These are phyloP conservation scores for Litocranius walleri DNA, from an alignment of 2,113 vertebrate genomes.

Conservation along the genomic window DNA sequence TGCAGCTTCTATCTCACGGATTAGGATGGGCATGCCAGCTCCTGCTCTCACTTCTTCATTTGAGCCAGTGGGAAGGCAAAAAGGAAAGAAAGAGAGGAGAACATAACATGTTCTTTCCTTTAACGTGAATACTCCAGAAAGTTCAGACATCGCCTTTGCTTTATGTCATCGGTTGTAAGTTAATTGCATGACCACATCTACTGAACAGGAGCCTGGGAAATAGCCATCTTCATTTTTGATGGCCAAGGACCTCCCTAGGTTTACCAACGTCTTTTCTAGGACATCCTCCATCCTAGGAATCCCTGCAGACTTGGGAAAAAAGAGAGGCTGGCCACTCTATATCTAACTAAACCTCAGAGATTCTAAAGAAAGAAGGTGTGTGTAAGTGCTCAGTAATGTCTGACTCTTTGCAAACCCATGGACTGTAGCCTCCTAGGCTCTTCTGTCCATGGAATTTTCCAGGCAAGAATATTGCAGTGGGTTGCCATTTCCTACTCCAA, in stretches of 20 bases:
- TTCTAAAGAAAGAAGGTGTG: background rate
- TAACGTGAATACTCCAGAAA: background rate
- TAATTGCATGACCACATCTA: background rate
- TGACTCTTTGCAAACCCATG: background rate
- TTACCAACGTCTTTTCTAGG: background rate
- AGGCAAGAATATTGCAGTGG: background rate
- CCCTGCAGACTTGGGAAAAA: background rate
- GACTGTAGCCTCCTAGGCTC: background rate
- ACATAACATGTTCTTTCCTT: background rate
- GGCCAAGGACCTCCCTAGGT: background rate
- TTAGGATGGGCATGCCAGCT: background rate
- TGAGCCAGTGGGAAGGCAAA: background rate
- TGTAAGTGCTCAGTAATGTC: background rate
- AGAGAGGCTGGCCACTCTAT: background rate
- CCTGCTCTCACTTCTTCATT: background rate
- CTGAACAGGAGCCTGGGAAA: background rate
- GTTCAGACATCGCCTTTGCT: background rate
- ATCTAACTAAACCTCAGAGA: background rate
- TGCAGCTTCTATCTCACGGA: background rate
- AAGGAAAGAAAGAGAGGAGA: background rate
- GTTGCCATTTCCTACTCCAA: background rate
- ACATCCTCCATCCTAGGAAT: background rate
- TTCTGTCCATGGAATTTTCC: background rate
- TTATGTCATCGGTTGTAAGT: background rate
- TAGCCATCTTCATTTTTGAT: background rate